phyloP scores from a whole-genome alignment of 2,113 vertebrate species.

The Pitta sordida region DNA sequence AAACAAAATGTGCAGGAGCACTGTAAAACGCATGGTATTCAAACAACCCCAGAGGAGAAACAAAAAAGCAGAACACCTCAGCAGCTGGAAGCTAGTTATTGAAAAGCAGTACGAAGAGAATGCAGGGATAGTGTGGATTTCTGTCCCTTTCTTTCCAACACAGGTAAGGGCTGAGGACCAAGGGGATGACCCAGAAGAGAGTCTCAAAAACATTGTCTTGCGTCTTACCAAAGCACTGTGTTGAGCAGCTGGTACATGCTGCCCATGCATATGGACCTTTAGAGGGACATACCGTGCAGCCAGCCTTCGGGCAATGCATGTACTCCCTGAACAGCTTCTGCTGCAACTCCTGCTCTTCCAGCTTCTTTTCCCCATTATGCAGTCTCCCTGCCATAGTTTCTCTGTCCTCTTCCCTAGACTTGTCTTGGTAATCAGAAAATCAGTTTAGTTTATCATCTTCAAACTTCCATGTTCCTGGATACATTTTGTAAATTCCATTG shows the following conservation, averaged over 20 bases:
- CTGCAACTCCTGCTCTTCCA: conserved; percentile 61
- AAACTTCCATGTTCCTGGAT: conserved; percentile 2
- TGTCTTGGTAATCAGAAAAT: conserved; percentile 52
- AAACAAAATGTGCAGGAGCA: not conserved
- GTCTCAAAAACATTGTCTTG: not conserved
- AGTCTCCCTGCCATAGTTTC: conserved; percentile 62
- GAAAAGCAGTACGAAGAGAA: not conserved
- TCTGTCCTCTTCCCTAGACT: conserved; percentile 62
- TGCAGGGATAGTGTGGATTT: not conserved
- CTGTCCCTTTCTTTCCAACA: not conserved
- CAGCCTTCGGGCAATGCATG: conserved; percentile 59
- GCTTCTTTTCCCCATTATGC: conserved; percentile 57
- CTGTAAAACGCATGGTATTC: not conserved
- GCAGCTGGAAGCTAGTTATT: not conserved
- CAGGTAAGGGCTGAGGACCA: not conserved
- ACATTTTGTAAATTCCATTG: conserved; percentile 43
- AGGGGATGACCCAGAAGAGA: not conserved
- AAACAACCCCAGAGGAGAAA: not conserved
- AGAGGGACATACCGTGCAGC: conserved; percentile 59
- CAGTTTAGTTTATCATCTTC: conserved; percentile 56
- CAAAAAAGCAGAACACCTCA: not conserved
- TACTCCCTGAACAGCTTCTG: conserved; percentile 62
- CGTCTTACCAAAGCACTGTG: conserved; percentile 18
- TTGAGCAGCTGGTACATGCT: conserved; percentile 40
- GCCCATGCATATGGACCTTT: conserved; percentile 46